phyloP scores from a whole-genome alignment of 2,888 invertebrate species.

The Notodonta dromedarius region DNA sequence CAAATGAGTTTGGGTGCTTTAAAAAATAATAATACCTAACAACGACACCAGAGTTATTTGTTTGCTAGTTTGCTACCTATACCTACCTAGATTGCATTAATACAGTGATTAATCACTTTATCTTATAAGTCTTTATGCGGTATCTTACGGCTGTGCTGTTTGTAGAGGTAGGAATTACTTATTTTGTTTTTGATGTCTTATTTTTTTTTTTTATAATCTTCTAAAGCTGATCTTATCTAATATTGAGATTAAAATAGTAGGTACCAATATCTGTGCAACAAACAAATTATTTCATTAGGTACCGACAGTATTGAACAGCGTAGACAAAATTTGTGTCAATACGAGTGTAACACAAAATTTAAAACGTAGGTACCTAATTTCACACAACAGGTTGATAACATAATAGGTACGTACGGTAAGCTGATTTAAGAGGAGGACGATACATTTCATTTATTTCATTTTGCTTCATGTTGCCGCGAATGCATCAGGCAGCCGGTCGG shows the following conservation, averaged over 20 bases:
- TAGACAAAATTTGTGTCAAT: too few species aligned
- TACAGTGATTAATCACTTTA: constrained; percentile 35
- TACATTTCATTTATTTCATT: constrained; percentile 37
- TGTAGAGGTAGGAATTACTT: not conserved
- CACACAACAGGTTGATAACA: too few species aligned
- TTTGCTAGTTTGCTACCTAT: too few species aligned
- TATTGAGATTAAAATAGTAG: not conserved
- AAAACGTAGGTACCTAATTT: too few species aligned
- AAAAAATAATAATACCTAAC: too few species aligned
- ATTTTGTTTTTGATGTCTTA: not conserved
- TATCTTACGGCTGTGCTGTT: not conserved
- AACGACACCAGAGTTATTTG: too few species aligned
- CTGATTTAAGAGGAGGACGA: not conserved
- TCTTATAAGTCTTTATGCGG: not conserved
- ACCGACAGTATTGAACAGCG: too few species aligned
- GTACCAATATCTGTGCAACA: too few species aligned
- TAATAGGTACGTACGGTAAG: not conserved
- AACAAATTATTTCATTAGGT: too few species aligned
- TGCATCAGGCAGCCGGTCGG: constrained; percentile 38
- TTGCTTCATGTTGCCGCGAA: constrained; percentile 48
- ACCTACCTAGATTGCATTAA: too few species aligned
- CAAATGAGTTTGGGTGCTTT: too few species aligned
- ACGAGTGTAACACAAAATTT: too few species aligned
- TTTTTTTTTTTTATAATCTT: not conserved
- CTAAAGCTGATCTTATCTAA: not conserved